Base-by-base conservation (phyloP, 2,888 invertebrate genomes). In the Oscheius sp. region DNA sequence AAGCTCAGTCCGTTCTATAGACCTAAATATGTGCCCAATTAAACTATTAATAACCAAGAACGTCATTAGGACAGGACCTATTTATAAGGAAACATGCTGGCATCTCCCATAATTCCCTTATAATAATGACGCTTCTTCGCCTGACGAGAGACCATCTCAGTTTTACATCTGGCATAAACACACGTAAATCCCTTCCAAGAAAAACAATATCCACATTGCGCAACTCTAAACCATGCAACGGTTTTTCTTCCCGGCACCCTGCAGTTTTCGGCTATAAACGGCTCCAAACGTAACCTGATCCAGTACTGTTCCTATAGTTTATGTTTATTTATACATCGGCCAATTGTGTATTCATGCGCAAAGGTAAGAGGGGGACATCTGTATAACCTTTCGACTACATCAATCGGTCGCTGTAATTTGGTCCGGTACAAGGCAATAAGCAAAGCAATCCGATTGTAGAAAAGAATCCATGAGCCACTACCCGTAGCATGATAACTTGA, bases 301-400 rank as follows among this genome's bases (percentile, higher is more conserved):
- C 43, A 9, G n/a, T 13, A 41, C 49, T 66, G 66, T 66, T 52
- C 49, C 29, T 13, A 52, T 49, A 66, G 66, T 66, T 66, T 66
- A 66, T 66, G 66, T 66, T 66, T 66, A 66, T 66, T 66, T 66
- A 66, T 66, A 52, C 52, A 52, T 49, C 66, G 49, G 21, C n/a
- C 9, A 16, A 52, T 25, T 66, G 49, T 49, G 52, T 66, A 49
- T 61, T 43, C n/a, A 35, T 35, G 35, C 35, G 61, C 29, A 45
- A 43, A 18, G 61, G 43, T 43, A 61, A 21, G 21, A 23, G 35
- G 35, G 35, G 43, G 61, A 27, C 61, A 61, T 43, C 61, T 61
- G 61, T 41, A 43, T 43, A 61, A 61, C 5, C 61, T 21, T 49
- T 49, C 49, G 5, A 35, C 3, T 35, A 35, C 35, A 35, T 35